Evolutionary conservation across 2,797 vertebrate species (phyloP).

Genomic region (Bovichtus diacanthus): DNA sequence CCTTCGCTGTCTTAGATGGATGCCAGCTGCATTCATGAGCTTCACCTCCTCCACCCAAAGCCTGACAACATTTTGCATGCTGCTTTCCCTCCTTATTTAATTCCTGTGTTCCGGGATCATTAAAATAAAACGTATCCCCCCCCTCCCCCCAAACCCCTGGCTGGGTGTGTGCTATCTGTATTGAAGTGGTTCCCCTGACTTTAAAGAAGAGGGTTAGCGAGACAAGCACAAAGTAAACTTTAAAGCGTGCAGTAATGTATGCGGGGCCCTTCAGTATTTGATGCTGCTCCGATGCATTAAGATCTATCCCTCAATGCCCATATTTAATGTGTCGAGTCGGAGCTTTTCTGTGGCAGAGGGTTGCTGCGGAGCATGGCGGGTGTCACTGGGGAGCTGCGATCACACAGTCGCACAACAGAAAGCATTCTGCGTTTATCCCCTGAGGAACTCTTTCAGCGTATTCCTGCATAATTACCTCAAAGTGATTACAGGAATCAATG

Average conservation of each 20-base stretch:
- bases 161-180: constrained; percentile 23
- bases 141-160: constrained; percentile 9
- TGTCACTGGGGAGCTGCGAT: constrained; percentile 72
- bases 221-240: constrained; percentile 57
- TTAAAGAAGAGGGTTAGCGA: constrained; percentile 48
- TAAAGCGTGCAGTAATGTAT: constrained; percentile 64
- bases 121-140: constrained; percentile 57
- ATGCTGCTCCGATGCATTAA: constrained; percentile 66
- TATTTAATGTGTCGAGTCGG: constrained; percentile 66
- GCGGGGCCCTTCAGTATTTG: constrained; percentile 44
- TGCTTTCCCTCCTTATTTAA: constrained; percentile 36
- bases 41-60: constrained; percentile 18
- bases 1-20: constrained; percentile 7
- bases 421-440: constrained; percentile 61
- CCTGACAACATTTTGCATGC: constrained; percentile 26
- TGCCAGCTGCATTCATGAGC: constrained; percentile 36
- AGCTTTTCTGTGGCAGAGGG: constrained; percentile 58
- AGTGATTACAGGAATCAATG: constrained; percentile 82
- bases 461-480: constrained; percentile 82
- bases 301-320: constrained; percentile 60
- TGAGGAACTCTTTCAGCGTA: constrained; percentile 74
- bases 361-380: constrained; percentile 53
- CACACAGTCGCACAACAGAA: constrained; percentile 71
- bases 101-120: constrained; percentile 33
- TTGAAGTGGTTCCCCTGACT: constrained; percentile 32